Percentiles rank a stretch among this genome's conserved stretches.
Evolutionary conservation across 2,888 invertebrate genomes (phyloP).

Genomic region (Hyles lineata): DNA sequence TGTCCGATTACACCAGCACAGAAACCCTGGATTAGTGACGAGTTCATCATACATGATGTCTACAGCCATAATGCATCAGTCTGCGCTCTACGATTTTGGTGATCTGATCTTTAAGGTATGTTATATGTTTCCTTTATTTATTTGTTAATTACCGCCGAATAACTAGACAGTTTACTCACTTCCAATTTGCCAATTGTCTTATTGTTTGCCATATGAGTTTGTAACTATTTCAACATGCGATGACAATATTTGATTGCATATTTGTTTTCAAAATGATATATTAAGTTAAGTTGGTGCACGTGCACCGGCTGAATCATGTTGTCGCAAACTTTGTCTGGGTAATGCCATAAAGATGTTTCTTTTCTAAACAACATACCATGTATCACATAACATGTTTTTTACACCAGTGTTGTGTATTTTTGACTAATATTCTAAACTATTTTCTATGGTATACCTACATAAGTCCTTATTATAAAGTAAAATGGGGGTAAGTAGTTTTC

Average conservation of each 20-base stretch:
- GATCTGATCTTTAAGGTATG: conserved; percentile 90
- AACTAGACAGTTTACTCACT: neutral
- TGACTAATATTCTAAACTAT: too few relatives aligned
- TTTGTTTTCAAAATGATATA: conserved; percentile 7
- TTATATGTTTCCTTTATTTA: conserved; percentile 41
- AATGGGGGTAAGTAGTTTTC: neutral
- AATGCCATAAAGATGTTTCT: neutral
- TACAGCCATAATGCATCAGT: conserved; percentile 91
- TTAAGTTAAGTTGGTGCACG: neutral
- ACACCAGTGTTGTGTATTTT: neutral
- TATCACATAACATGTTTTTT: neutral
- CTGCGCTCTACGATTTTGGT: conserved; percentile 90
- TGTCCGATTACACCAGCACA: conserved; percentile 57
- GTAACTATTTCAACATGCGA: neutral
- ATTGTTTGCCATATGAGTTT: neutral
- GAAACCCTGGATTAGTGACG: conserved; percentile 79
- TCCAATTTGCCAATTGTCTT: neutral
- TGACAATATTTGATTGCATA: neutral
- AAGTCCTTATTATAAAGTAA: neutral
- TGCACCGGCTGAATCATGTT: neutral
- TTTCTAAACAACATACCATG: neutral
- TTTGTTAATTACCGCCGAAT: conserved; percentile 23
- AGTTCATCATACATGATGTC: conserved; percentile 86
- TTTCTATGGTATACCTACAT: too few relatives aligned
- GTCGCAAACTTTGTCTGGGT: neutral